phyloP scores from a whole-genome alignment of 30 jellyfish, hydroid and myxozoan genomes.

The Mastigias papua region DNA sequence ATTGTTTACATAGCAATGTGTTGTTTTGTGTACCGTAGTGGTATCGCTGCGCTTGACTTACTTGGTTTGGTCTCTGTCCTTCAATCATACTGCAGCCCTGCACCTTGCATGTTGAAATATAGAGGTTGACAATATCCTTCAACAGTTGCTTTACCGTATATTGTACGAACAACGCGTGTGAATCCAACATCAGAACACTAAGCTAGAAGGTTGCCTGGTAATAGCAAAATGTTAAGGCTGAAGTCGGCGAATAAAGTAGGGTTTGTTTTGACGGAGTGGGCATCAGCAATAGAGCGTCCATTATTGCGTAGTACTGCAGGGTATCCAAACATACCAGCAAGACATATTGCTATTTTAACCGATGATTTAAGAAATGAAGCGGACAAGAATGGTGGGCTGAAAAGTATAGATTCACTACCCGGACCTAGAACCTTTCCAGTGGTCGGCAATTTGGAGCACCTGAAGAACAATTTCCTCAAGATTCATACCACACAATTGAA shows the following conservation, averaged over 20 bases:
- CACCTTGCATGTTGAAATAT: too few relatives aligned
- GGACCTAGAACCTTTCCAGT: conserved; percentile 45
- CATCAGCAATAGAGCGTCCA: background rate
- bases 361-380: background rate
- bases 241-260: background rate
- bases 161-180: too few relatives aligned
- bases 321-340: background rate
- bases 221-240: background rate
- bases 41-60: too few relatives aligned
- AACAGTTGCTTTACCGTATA: too few relatives aligned
- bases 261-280: background rate
- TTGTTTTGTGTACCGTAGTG: too few relatives aligned
- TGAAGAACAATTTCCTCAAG: background rate
- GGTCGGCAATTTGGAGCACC: conserved; percentile 25
- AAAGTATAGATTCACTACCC: conserved; percentile 21
- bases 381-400: background rate
- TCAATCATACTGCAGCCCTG: too few relatives aligned
- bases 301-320: background rate
- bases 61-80: too few relatives aligned
- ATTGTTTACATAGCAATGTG: too few relatives aligned
- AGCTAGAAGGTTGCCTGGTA: too few relatives aligned
- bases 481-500: background rate
- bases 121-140: too few relatives aligned
- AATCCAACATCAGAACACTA: too few relatives aligned
- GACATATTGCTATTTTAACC: background rate